Base-by-base conservation (phyloP, 1,140 invertebrate species). In the Halesus radiatus region DNA sequence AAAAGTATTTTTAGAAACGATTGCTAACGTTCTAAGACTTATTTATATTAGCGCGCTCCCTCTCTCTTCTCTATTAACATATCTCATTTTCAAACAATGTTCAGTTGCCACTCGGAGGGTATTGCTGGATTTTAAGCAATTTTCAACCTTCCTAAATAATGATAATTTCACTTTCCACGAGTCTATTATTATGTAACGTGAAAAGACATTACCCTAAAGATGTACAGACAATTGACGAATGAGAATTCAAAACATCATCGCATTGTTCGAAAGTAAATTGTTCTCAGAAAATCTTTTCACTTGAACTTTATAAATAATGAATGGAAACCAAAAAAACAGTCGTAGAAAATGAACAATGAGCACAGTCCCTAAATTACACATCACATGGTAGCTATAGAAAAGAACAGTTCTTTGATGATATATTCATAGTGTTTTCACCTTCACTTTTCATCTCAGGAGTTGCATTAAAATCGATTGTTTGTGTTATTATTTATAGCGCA, bases 361-460 rank as follows among this genome's bases (percentile, higher is more conserved):
- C 7, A 32, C 29, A 29, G 7, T 23, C 20, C 23, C 10, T 32
- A 32, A 66, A 66, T 66, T 66, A 26, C 62, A 3, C 22, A 7
- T 29, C 8, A 23, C 20, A 16, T 13, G 8, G 37, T 45, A 45
- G 37, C 10, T 29, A 60, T 23, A 20, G 10, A 66, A 66, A 66
- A 29, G 10, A 3, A 32, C 56, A 15, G 26, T 5, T 26, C 6
- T 45, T 66, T n/a, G 1, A 29, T 56, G 52, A 54, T 22, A 74
- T 8, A 58, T 18, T 74, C 45, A 58, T 56, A 16, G 32, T 74
- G 18, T 74, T 74, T 53, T 74, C 53, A 74, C 72, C 72, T 74
- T 58, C 72, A 54, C 72, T 74, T 56, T 74, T 54, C 50, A 54
- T 22, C 52, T 54, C 22, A 0, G 3, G 50, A 23, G 20, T 13